Percentiles rank a stretch among this genome's conserved stretches.
These are phyloP conservation scores for Paramisgurnus dabryanus DNA, from an alignment of 2,113 vertebrate genomes.

Conservation along the genomic window DNA sequence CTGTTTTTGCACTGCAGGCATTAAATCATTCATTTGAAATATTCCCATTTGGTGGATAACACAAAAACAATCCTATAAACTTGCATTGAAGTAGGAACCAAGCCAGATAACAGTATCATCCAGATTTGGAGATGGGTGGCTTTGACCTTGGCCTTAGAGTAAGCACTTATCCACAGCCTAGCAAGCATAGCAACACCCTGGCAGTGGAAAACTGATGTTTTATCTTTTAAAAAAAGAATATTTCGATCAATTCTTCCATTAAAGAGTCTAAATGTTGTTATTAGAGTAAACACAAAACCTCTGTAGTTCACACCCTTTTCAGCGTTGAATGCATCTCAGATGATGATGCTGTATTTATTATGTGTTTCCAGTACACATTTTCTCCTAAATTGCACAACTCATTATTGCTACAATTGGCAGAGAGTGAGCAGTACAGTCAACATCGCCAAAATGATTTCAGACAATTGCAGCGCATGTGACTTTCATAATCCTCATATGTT, in stretches of 20 bases:
- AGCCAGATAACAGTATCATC: too few relatives aligned
- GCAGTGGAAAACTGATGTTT: neutral
- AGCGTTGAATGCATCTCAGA: neutral
- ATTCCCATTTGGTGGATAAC: too few relatives aligned
- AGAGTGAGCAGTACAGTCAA: neutral
- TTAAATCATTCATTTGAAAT: too few relatives aligned
- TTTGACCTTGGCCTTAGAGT: too few relatives aligned
- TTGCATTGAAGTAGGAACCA: too few relatives aligned
- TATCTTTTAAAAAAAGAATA: neutral
- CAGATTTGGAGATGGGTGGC: too few relatives aligned
- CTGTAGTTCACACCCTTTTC: neutral
- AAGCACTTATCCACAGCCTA: too few relatives aligned
- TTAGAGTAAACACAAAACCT: neutral
- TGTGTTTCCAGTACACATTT: neutral
- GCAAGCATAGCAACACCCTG: too few relatives aligned
- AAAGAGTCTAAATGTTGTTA: neutral
- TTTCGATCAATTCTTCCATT: neutral
- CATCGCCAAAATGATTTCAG: neutral
- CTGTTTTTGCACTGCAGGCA: too few relatives aligned
- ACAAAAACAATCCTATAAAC: too few relatives aligned
- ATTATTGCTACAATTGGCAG: slow-evolving; percentile 20
- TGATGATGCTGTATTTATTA: neutral
- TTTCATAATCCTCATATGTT: slow-evolving; percentile 4
- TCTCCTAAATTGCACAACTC: slow-evolving; percentile 16
- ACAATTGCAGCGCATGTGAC: slow-evolving; percentile 8